Evolutionary conservation across 30 jellyfish, hydroid and myxozoan genomes (phyloP).

Genomic region (Sanderia malayensis): DNA sequence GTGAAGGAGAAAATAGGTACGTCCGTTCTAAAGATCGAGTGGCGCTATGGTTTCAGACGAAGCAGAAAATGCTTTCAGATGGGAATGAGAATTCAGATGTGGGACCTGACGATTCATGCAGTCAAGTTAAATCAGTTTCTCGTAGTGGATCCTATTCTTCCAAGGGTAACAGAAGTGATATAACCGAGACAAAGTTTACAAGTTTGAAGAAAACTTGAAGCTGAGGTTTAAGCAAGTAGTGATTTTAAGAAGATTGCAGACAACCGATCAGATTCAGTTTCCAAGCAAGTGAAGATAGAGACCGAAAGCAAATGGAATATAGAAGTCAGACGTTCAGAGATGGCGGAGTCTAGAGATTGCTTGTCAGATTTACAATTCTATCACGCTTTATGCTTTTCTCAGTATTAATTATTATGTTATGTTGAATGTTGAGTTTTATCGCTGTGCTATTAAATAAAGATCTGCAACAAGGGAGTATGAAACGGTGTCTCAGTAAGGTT

Average conservation of each 20-base stretch:
- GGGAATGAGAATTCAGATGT: constrained; percentile 6
- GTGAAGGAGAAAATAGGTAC: constrained; percentile 10
- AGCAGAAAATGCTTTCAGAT: constrained; percentile 4
- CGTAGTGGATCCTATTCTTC: constrained; percentile 5
- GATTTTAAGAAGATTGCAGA: constrained; percentile 3
- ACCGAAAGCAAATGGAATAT: background rate
- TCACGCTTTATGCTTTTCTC: no score
- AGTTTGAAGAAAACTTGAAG: constrained; percentile 11
- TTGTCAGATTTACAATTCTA: no score
- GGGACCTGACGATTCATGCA: constrained; percentile 27
- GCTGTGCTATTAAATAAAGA: no score
- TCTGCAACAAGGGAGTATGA: no score
- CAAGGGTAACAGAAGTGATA: background rate
- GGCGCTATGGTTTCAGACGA: constrained; percentile 3
- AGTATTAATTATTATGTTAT: no score
- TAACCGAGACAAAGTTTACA: background rate
- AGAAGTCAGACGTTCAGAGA: background rate
- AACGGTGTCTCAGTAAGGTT: no score
- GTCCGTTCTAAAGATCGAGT: constrained; percentile 23
- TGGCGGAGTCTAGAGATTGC: background rate
- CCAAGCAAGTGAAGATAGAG: background rate
- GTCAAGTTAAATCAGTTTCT: constrained; percentile 11
- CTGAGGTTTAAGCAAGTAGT: constrained; percentile 6
- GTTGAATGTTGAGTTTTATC: no score
- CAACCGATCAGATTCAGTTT: constrained; percentile 6